Evolutionary conservation across 2,113 vertebrate species (phyloP), one percentile per base, ranked within the genome.

Genomic region (Plotosus lineatus): DNA sequence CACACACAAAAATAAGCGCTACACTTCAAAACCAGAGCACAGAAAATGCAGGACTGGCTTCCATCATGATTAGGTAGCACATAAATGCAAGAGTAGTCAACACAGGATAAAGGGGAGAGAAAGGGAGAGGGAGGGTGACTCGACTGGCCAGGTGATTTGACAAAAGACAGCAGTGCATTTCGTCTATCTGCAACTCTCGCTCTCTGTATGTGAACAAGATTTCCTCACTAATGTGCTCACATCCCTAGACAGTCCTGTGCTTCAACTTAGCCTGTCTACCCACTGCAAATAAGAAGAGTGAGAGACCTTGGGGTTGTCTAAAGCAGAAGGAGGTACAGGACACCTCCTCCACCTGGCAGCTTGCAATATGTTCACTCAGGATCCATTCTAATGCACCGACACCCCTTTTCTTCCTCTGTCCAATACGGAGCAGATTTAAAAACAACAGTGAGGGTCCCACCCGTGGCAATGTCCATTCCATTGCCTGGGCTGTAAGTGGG

Each of bases 81-180:
- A 66, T 51, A 76, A 55, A 48, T 33, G 58, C 60, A 65, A 46
- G 60, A 31, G 46, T 66, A 11, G 53, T 61, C 78, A 79, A 19
- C 23, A 58, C 46, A 38, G 51, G 6, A 60, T 60, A 28, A n/a
- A n/a, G n/a, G n/a, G n/a, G n/a, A n/a, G n/a, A n/a, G n/a, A n/a
- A n/a, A n/a, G n/a, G 8, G 21, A 28, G n/a, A 48, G 14, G 40
- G 66, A 9, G 56, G 14, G 76, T 12, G 21, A 50, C 33, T 40
- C 40, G 28, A 61, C 11, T 2, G 40, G 60, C 48, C 69, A 83
- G 60, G 56, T 79, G 65, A 79, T 69, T 56, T 69, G 78, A 80
- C 26, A 78, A 51, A 74, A 44, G 38, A 15, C 66, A 78, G 55
- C 10, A 15, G 31, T 71, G 55, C 51, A 75, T 75, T 82, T 79